Evolutionary conservation across 2,888 invertebrate species (phyloP), one percentile per base, ranked within the genome.

Genomic region (Drosophila subquinaria): DNA sequence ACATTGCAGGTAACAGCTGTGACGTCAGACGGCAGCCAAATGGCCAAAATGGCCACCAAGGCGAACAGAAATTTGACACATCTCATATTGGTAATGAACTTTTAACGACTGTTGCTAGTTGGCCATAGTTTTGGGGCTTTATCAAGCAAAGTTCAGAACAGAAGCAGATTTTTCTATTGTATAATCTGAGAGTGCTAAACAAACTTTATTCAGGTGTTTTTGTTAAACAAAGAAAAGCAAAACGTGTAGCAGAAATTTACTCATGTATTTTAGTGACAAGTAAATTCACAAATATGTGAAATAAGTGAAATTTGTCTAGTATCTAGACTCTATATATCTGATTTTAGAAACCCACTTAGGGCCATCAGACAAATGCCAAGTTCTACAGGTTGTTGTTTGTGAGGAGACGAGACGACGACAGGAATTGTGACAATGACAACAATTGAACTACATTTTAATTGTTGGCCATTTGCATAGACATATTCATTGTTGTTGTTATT

Each of bases 381-480:
- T 66, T 52, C 63, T 56, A 63, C 83, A 71, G 60, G 82, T 76
- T 73, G 82, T 52, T 59, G 48, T 42, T 4, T 23, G 23, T 23
- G 23, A 23, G 4, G 23, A 23, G 71, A 83, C 45, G 64, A 59
- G 70, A 48, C 67, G 71, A 23, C 68, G 72, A 82, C 73, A 76
- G 53, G 47, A 73, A 63, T 51, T 64, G 67, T 73, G 74, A 60
- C 82, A 82, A 55, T 67, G 86, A 74, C 74, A 83, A 74, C 76
- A 88, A 85, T 77, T 88, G 86, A 82, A 82, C 88, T 70, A 76
- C 53, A 76, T 84, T 88, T 83, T 86, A 86, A 88, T 82, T 82
- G 76, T 80, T 76, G 72, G 72, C 70, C 85, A 76, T 88, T 82
- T 84, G 84, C 79, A 78, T 87, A 76, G 66, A 60, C 65, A 15